These are phyloP conservation scores for Ganaspis sp. DNA, from an alignment of 1,140 invertebrate genomes.

Conservation along the genomic window DNA sequence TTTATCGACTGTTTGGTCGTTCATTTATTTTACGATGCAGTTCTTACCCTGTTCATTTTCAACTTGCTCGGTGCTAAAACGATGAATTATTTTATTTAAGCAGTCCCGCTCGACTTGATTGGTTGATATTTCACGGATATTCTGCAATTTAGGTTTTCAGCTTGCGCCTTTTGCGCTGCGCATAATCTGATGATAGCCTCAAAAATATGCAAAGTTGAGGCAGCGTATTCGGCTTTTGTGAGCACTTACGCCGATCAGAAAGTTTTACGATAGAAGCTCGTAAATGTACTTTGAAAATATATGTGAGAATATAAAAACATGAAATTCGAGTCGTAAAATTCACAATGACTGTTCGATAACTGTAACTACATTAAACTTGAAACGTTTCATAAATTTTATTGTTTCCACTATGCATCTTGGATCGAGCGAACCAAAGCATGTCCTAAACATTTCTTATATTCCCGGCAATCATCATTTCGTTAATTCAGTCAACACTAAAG, in stretches of 20 bases:
- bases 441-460: not conserved
- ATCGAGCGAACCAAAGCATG: not conserved
- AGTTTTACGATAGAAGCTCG: conserved; percentile 11
- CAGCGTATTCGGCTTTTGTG: not conserved
- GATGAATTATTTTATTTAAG: no score
- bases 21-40: no score
- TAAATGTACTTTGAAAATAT: conserved; percentile 11
- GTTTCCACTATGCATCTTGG: not conserved
- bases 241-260: conserved; percentile 12
- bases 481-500: not conserved
- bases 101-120: no score
- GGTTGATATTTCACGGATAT: no score
- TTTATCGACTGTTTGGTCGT: no score
- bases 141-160: no score
- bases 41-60: no score
- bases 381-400: not conserved
- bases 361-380: conserved; percentile 1
- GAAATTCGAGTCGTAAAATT: not conserved
- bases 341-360: conserved; percentile 18
- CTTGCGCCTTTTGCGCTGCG: no score
- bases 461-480: not conserved
- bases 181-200: no score
- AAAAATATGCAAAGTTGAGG: no score
- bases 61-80: no score
- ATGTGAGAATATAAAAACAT: conserved; percentile 22